phyloP scores from a whole-genome alignment of 1,140 invertebrate genomes.

The Matsumurasca onukii region DNA sequence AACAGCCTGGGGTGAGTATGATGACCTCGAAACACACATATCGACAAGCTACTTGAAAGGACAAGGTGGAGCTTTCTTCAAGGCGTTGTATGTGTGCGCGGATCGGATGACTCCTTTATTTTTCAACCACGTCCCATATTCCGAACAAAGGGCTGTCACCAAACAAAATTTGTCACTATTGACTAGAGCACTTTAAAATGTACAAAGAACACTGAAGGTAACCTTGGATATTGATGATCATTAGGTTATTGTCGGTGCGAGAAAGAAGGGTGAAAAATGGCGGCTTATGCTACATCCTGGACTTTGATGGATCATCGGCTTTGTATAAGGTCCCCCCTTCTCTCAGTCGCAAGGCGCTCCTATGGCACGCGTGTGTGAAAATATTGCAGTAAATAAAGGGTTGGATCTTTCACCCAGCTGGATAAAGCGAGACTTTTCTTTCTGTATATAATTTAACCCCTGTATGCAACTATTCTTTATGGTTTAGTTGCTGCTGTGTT shows the following conservation, averaged over 20 bases:
- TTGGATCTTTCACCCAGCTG: not conserved
- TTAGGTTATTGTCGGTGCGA: slow-evolving; percentile 12
- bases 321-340: not conserved
- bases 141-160: slow-evolving; percentile 13
- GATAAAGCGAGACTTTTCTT: too few relatives aligned
- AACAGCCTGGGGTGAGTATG: too few relatives aligned
- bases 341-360: too few relatives aligned
- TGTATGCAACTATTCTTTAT: too few relatives aligned
- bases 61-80: slow-evolving; percentile 20
- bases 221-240: slow-evolving; percentile 25
- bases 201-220: slow-evolving; percentile 25
- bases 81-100: too few relatives aligned
- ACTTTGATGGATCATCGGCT: slow-evolving; percentile 14
- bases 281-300: slow-evolving; percentile 7
- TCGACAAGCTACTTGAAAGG: slow-evolving; percentile 2
- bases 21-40: slow-evolving; percentile 2
- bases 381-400: not conserved
- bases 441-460: too few relatives aligned
- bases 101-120: not conserved
- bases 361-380: not conserved
- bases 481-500: too few relatives aligned
- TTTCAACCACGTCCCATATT: slow-evolving; percentile 9
- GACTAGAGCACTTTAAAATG: slow-evolving; percentile 23
- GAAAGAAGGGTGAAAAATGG: slow-evolving; percentile 27
- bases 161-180: slow-evolving; percentile 19